Evolutionary conservation across 2,113 vertebrate species (phyloP).

Genomic region (Notothenia rossii): DNA sequence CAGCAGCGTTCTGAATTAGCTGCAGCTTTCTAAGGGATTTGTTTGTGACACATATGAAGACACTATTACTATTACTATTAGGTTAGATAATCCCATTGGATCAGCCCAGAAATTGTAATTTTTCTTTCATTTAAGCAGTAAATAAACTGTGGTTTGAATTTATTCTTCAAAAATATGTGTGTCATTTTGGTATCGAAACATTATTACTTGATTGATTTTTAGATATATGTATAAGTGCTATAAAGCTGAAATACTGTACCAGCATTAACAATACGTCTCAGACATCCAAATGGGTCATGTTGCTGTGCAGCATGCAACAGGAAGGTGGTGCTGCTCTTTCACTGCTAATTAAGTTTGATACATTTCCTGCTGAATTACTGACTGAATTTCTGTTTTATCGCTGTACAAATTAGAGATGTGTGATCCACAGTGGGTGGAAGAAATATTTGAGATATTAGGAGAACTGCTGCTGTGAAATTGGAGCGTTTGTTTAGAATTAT

Average conservation of each 20-base stretch:
- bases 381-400: background rate
- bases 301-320: conserved; percentile 13
- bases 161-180: background rate
- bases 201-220: background rate
- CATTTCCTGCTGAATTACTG: background rate
- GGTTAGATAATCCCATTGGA: no score
- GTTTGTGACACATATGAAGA: no score
- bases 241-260: background rate
- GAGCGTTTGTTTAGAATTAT: no score
- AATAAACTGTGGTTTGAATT: background rate
- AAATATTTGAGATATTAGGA: no score
- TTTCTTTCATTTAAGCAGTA: background rate
- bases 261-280: background rate
- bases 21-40: no score
- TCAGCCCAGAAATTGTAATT: background rate
- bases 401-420: background rate
- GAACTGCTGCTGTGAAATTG: no score
- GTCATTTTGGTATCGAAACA: background rate
- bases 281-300: background rate
- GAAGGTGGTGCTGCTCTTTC: conserved; percentile 25
- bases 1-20: no score
- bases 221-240: background rate
- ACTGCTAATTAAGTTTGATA: background rate
- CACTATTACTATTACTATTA: no score
- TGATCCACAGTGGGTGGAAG: background rate